Evolutionary conservation across 2,113 vertebrate genomes (phyloP), one percentile per base, ranked within the genome.

Genomic region (Tenebrosternarchus preto): DNA sequence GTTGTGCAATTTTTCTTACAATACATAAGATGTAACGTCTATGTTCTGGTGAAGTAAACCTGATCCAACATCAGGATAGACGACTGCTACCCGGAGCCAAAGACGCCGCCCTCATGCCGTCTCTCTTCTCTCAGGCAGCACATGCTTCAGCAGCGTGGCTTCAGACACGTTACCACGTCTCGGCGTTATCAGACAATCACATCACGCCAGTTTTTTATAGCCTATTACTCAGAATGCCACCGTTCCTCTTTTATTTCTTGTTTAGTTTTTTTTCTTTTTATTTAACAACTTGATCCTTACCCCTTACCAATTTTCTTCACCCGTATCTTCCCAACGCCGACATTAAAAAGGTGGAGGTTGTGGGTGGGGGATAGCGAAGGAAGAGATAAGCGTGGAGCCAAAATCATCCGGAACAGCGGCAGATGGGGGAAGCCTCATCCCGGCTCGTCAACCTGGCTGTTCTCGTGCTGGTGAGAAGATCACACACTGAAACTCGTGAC

Each of bases 391-490:
- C 82, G 88, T 85, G 87, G 87, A 81, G 77, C 82, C 76, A 88
- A 90, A 92, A 91, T 89, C 89, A 84, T 68, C 56, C 60, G 82
- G 91, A 88, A 90, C 87, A 87, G 90, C 80, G 73, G 57, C 86
- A 25, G 85, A 90, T 89, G 87, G 90, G 90, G 89, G 88, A 92
- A 88, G 85, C 88, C 86, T 64, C 84, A 84, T 36, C 20, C 7
- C 5, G 25, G 57, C 60, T 64, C 73, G 86, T 85, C 90, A 78
- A 50, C 82, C 86, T 86, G 1, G 5, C 84, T 80, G 79, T 85
- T 86, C 83, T 86, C 74, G 85, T 88, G 89, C 87, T 89, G 87
- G 86, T 86, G 57, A 89, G 85, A 69, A 78, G 4, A 69, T 0
- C 16, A 1, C 60, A 85, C 87, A 91, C 90, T 90, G 87, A 89